Evolutionary conservation across 2,888 invertebrate species (phyloP), one percentile per base, ranked within the genome.

Genomic region (Parnassius orleans): DNA sequence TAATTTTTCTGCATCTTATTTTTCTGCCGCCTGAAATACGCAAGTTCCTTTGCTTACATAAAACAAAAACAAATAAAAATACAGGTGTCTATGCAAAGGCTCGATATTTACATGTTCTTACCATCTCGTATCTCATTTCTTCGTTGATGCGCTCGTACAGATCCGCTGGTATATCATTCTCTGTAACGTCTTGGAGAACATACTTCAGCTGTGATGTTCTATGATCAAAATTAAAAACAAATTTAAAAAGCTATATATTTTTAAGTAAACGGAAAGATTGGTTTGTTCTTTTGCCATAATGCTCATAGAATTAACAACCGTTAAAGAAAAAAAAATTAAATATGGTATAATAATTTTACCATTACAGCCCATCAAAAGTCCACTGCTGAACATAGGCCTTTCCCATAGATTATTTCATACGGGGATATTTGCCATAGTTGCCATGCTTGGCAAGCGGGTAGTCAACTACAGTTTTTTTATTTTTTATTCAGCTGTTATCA

Each of bases 51-150:
- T 75, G 74, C 75, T 78, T 81, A 81, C 72, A 75, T 62, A 75
- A 78, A 78, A 80, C 72, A 76, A 76, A 68, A 72, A 76, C 65
- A 71, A 73, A 73, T 74, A 72, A 71, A 67, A 73, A 69, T 63
- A 64, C 67, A 60, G 50, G 55, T 47, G 51, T 33, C 52, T 41
- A 44, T 57, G 60, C 58, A 44, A 54, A 43, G 48, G 72, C 71
- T 75, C 72, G 90, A 90, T 90, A 90, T 91, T 91, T 91, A 90
- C 91, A 87, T 90, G 89, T 81, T 83, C 93, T 92, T 86, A 96
- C 94, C 89, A 96, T 95, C 91, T 99, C 99, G 93, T 97, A 95
- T 76, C 97, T 93, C 91, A 98, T 97, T 90, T 99, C 99, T 88
- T 98, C 96, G 79, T 95, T 95, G 76, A 99, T 94, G 76, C 98